Evolutionary conservation across 1,140 invertebrate genomes (phyloP).

Genomic region (Nymphalis io): DNA sequence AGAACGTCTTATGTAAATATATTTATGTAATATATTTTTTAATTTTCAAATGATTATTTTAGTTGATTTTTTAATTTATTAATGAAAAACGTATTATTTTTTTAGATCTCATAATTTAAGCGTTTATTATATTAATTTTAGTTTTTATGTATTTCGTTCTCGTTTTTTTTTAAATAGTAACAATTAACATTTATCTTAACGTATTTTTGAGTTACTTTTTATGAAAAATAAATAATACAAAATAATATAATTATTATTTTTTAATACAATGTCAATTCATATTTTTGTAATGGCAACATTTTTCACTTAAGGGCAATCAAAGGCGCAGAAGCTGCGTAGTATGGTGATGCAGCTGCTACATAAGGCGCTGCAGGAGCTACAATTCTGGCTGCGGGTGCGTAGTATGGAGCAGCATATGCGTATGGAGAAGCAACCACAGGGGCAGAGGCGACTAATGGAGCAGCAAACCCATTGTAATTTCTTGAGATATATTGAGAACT

Average conservation of each 20-base stretch:
- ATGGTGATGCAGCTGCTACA: conserved; percentile 50
- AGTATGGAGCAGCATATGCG: conserved; percentile 48
- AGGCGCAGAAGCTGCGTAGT: conserved; percentile 69
- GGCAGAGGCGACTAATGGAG: conserved; percentile 59
- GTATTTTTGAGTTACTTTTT: no score
- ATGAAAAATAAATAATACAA: not conserved
- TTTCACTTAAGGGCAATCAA: conserved; percentile 45
- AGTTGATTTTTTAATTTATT: no score
- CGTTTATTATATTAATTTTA: no score
- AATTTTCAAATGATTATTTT: not conserved
- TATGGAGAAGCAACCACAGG: conserved; percentile 33
- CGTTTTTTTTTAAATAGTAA: no score
- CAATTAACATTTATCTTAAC: no score
- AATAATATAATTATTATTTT: not conserved
- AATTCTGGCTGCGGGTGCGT: conserved; percentile 36
- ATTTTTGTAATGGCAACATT: not conserved
- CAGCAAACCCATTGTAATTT: conserved; percentile 82
- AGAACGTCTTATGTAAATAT: not conserved
- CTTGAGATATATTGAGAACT: conserved; percentile 84
- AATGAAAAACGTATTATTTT: no score
- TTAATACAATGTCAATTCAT: not conserved
- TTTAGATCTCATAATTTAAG: no score
- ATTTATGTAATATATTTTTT: not conserved
- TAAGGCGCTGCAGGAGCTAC: conserved; percentile 39
- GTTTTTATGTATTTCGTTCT: no score